Percentiles rank a stretch among this genome's conserved stretches.
phyloP scores from a whole-genome alignment of 2,797 vertebrate species.

The Bradypus variegatus region DNA sequence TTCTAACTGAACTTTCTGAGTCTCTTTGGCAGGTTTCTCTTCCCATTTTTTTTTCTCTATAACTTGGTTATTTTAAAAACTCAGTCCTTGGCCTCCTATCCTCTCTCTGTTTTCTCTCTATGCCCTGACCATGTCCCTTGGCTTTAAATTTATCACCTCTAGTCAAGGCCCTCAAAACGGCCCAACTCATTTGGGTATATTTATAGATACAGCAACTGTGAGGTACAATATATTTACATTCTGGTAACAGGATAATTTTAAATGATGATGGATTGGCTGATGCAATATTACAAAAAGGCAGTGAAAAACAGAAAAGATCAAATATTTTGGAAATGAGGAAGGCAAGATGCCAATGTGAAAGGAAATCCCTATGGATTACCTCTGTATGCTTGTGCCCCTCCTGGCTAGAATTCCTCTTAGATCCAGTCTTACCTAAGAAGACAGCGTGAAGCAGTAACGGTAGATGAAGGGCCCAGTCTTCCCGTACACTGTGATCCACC shows the following conservation, averaged over 20 bases:
- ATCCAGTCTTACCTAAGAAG: constrained; percentile 84
- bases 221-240: neutral
- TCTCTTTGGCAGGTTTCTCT: neutral
- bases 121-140: neutral
- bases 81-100: too few relatives aligned
- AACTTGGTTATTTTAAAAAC: neutral
- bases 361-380: neutral
- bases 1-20: neutral
- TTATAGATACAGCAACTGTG: neutral
- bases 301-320: neutral
- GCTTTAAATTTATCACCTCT: neutral
- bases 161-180: neutral
- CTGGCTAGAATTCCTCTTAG: neutral
- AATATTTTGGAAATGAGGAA: neutral
- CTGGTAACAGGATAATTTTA: neutral
- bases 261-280: neutral
- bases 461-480: constrained; percentile 97
- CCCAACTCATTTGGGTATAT: neutral
- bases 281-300: neutral
- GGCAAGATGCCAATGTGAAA: neutral
- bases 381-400: neutral
- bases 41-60: neutral
- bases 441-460: constrained; percentile 94
- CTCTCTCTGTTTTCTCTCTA: neutral
- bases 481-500: constrained; percentile 97